These are phyloP conservation scores for Stictocephala bisonia DNA, from an alignment of 2,888 invertebrate species.

Conservation along the genomic window DNA sequence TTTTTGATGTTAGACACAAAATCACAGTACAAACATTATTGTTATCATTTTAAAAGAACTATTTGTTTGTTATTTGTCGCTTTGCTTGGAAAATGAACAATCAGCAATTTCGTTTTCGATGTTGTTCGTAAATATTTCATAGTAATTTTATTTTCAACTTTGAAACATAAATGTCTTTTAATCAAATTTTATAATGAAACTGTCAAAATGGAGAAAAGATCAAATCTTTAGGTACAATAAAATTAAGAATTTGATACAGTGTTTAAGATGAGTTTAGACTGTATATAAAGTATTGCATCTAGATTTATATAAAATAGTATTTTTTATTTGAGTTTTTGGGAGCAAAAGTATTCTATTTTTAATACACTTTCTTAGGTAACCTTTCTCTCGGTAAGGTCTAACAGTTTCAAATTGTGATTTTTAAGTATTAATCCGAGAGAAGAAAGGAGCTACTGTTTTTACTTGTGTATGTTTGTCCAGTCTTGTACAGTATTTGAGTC, in stretches of 20 bases:
- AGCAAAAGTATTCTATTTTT: slow-evolving; percentile 47
- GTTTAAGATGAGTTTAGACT: slow-evolving; percentile 40
- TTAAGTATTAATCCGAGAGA: slow-evolving; percentile 26
- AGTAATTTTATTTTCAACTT: background rate
- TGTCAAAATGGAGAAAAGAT: slow-evolving; percentile 41
- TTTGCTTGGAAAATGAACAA: slow-evolving; percentile 15
- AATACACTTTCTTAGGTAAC: slow-evolving; percentile 33
- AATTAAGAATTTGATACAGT: slow-evolving; percentile 39
- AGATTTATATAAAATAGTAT: slow-evolving; percentile 47
- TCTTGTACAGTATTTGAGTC: slow-evolving; percentile 34
- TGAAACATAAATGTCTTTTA: background rate
- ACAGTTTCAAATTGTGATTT: slow-evolving; percentile 22
- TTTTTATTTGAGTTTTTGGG: slow-evolving; percentile 47
- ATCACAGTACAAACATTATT: slow-evolving; percentile 35
- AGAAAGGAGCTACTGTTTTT: background rate
- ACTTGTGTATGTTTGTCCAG: slow-evolving; percentile 37
- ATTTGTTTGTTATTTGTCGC: slow-evolving; percentile 23
- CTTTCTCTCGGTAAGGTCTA: slow-evolving; percentile 20
- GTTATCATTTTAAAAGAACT: slow-evolving; percentile 33
- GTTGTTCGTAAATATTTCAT: slow-evolving; percentile 11
- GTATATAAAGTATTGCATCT: slow-evolving; percentile 39
- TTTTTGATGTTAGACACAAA: slow-evolving; percentile 31
- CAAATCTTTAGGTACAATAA: slow-evolving; percentile 25
- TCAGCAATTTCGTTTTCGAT: background rate
- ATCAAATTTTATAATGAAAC: slow-evolving; percentile 38